These are phyloP conservation scores for Brachionus rubens DNA, from an alignment of 1,140 invertebrate genomes.

Conservation along the genomic window DNA sequence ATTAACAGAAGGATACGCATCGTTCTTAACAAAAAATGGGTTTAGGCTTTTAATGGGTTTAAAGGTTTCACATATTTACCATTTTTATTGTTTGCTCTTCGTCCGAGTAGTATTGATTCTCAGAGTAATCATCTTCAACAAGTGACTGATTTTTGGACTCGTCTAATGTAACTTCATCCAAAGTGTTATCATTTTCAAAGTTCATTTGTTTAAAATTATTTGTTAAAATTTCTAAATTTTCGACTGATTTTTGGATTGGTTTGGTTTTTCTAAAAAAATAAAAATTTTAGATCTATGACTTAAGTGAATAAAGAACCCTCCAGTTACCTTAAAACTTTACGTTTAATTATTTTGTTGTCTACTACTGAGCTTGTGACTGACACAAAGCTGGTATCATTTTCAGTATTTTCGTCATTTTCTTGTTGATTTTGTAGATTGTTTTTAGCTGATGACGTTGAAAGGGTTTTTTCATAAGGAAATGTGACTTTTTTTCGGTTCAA, in stretches of 20 bases:
- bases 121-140: background rate
- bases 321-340: slow-evolving; percentile 16
- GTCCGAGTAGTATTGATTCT: background rate
- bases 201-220: slow-evolving; percentile 5
- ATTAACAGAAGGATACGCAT: slow-evolving; percentile 1
- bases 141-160: background rate
- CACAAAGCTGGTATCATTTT: slow-evolving; percentile 18
- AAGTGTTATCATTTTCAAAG: background rate
- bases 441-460: background rate
- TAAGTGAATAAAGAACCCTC: background rate
- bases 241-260: background rate
- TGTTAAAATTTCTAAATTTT: background rate
- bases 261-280: background rate
- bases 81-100: slow-evolving; percentile 35
- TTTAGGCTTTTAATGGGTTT: background rate
- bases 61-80: background rate
- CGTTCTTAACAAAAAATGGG: background rate
- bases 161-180: background rate
- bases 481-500: slow-evolving; percentile 9
- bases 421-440: background rate
- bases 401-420: slow-evolving; percentile 20
- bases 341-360: slow-evolving; percentile 24
- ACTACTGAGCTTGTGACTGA: slow-evolving; percentile 21
- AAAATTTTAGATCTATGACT: background rate
- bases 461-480: slow-evolving; percentile 19